Percentiles rank a stretch among this genome's conserved stretches.
phyloP scores from a whole-genome alignment of 2,113 vertebrate species.

The Pelmatolapia mariae region DNA sequence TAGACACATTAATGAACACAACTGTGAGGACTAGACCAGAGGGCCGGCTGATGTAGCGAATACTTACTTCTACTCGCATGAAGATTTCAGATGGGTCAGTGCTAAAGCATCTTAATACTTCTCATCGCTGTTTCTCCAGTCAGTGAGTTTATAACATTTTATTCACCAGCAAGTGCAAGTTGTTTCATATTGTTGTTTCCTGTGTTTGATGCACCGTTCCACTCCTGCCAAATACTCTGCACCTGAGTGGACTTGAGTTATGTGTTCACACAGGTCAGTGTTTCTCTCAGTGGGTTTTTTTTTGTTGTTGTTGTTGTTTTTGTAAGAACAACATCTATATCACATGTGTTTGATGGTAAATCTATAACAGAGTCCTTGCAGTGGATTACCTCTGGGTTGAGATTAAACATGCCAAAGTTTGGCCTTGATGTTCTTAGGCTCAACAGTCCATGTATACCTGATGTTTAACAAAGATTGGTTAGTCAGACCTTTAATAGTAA shows the following conservation, averaged over 20 bases:
- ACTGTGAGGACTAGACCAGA: neutral
- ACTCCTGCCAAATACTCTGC: neutral
- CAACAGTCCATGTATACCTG: no score
- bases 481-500: neutral
- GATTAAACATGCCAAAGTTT: neutral
- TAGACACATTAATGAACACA: neutral
- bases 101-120: neutral
- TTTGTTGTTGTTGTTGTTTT: neutral
- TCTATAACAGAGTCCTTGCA: neutral
- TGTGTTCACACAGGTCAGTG: neutral
- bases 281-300: neutral
- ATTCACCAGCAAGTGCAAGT: neutral
- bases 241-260: neutral
- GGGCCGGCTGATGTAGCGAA: neutral
- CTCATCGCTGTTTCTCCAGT: neutral
- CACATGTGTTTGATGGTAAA: neutral
- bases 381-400: neutral
- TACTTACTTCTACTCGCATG: neutral
- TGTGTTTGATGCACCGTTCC: neutral
- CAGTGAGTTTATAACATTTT: neutral
- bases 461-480: neutral
- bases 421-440: neutral
- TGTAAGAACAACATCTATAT: neutral
- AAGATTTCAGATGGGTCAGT: neutral
- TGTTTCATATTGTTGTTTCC: neutral